These are phyloP conservation scores for Marisa cornuarietis DNA, from an alignment of 1,140 invertebrate species.

Conservation along the genomic window DNA sequence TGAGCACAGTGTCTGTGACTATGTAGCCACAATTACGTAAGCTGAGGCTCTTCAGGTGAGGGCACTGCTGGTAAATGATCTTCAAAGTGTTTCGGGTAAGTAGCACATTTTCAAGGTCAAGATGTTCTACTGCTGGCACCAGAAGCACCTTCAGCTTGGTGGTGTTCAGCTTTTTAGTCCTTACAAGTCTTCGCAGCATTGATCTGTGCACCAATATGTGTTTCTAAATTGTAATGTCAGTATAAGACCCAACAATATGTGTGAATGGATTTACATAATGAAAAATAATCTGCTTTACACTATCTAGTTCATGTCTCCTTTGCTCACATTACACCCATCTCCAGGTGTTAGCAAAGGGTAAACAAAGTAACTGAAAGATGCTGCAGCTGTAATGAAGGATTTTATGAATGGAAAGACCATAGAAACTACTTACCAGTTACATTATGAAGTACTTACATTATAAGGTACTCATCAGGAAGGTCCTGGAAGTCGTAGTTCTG, in stretches of 20 bases:
- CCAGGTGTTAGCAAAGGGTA: too few species aligned
- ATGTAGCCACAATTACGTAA: slow-evolving; percentile 53
- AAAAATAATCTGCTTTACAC: slow-evolving; percentile 23
- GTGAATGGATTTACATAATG: slow-evolving; percentile 41
- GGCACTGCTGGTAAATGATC: slow-evolving; percentile 41
- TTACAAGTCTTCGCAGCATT: slow-evolving; percentile 51
- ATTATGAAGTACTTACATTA: slow-evolving; percentile 36
- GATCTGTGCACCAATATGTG: slow-evolving; percentile 30
- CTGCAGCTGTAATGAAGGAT: too few species aligned
- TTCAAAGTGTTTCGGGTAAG: slow-evolving; percentile 46
- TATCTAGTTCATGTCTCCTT: slow-evolving; percentile 66
- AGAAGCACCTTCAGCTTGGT: slow-evolving; percentile 37
- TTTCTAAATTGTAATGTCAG: not conserved
- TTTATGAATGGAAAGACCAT: too few species aligned
- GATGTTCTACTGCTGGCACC: slow-evolving; percentile 44
- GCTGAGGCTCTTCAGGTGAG: slow-evolving; percentile 40
- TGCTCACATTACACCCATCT: slow-evolving; percentile 69
- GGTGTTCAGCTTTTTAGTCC: slow-evolving; percentile 48
- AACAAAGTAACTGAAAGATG: too few species aligned
- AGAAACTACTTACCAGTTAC: too few species aligned
- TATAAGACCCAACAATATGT: slow-evolving; percentile 27
- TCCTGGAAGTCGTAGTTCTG: slow-evolving; percentile 46
- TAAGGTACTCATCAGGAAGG: slow-evolving; percentile 52
- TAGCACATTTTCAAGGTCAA: slow-evolving; percentile 50
- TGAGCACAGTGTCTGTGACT: slow-evolving; percentile 45